A percentile compares a stretch with the other conserved stretches of the same genome.
phyloP scores from a whole-genome alignment of 2,113 vertebrate genomes.

The Strix uralensis region DNA sequence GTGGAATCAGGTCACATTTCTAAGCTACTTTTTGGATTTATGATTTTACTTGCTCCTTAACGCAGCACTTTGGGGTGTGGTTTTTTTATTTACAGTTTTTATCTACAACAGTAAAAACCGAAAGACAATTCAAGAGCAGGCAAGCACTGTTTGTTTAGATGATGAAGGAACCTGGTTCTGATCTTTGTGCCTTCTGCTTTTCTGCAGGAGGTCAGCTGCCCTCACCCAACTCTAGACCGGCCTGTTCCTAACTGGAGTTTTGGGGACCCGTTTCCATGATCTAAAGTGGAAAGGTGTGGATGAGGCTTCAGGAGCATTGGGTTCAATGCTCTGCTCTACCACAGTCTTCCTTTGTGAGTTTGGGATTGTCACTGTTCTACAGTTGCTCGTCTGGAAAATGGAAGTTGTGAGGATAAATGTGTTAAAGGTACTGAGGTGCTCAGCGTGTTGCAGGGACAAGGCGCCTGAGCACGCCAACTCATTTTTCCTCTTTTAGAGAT shows the following conservation, averaged over 20 bases:
- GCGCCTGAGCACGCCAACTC: background rate
- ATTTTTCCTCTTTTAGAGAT: background rate
- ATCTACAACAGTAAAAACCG: background rate
- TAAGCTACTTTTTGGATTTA: background rate
- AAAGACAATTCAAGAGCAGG: background rate
- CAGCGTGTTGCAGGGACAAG: background rate
- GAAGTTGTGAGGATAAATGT: background rate
- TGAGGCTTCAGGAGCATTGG: background rate
- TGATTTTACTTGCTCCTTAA: background rate
- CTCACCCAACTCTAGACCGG: background rate
- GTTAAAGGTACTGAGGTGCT: background rate
- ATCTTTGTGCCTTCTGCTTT: background rate
- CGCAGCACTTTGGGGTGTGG: background rate
- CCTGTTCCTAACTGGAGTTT: background rate
- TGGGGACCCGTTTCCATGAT: rapidly evolving
- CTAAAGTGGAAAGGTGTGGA: background rate
- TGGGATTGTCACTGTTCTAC: background rate
- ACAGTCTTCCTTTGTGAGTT: background rate
- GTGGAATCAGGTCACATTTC: background rate
- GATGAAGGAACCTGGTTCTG: background rate
- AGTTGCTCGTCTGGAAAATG: background rate
- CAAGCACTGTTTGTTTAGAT: background rate
- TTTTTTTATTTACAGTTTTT: background rate
- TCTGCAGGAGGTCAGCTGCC: background rate
- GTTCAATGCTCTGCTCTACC: background rate